These are phyloP conservation scores for Periplaneta americana DNA, from an alignment of 1,140 invertebrate species.

Conservation along the genomic window DNA sequence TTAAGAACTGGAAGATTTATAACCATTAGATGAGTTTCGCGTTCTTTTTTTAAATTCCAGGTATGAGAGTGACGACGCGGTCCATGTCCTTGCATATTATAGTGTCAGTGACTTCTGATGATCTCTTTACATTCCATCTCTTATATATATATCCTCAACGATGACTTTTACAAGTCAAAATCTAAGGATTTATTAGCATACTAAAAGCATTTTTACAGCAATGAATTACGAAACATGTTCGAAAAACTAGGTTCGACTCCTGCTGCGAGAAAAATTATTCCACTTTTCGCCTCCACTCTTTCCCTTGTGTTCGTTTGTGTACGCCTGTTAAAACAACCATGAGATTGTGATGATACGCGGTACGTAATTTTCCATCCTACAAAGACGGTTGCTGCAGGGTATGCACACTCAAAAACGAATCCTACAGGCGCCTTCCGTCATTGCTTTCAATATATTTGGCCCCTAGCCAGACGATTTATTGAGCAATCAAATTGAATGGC, in stretches of 20 bases:
- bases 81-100: not conserved
- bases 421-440: not conserved
- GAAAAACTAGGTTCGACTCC: not conserved
- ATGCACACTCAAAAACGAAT: not conserved
- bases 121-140: not conserved
- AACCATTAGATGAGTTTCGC: no score
- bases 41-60: no score
- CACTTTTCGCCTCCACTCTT: not conserved
- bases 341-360: not conserved
- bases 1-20: no score
- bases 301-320: not conserved
- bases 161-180: not conserved
- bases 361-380: not conserved
- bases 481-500: not conserved
- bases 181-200: not conserved
- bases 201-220: not conserved
- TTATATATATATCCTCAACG: not conserved
- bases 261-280: not conserved
- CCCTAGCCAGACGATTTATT: not conserved
- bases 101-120: not conserved
- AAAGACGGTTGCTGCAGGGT: not conserved
- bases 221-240: not conserved
- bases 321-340: not conserved
- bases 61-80: no score
- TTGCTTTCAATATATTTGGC: not conserved